phyloP scores from a whole-genome alignment of 2,888 invertebrate genomes.

The Trachelus stipa region DNA sequence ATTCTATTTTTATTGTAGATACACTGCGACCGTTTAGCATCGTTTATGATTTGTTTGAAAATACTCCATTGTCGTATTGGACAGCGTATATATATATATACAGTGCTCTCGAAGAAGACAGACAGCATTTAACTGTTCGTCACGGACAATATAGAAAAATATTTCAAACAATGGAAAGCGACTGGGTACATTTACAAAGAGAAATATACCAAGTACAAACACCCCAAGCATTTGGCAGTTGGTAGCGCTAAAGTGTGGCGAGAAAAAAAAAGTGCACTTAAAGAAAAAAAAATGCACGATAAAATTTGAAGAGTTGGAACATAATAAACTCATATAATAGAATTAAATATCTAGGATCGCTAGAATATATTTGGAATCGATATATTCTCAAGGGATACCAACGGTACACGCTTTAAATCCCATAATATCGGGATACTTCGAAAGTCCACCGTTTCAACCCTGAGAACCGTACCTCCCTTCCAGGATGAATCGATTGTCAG shows the following conservation, averaged over 20 bases:
- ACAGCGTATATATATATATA: too few relatives aligned
- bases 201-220: neutral
- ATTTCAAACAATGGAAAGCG: slow-evolving; percentile 39
- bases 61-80: neutral
- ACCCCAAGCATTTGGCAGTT: neutral
- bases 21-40: neutral
- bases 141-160: slow-evolving; percentile 41
- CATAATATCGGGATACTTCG: neutral
- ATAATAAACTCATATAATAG: neutral
- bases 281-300: neutral
- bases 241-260: neutral
- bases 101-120: too few relatives aligned
- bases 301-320: neutral
- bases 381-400: neutral
- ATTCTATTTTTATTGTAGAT: too few relatives aligned
- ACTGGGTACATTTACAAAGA: slow-evolving; percentile 3
- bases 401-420: neutral
- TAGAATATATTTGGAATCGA: neutral
- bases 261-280: neutral
- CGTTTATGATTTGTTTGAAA: neutral
- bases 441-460: neutral
- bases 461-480: neutral
- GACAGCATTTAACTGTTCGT: slow-evolving; percentile 32
- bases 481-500: slow-evolving; percentile 9
- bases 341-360: neutral